Evolutionary conservation across 2,888 invertebrate genomes (phyloP), one percentile per base, ranked within the genome.

Genomic region (Phorcus lineatus): DNA sequence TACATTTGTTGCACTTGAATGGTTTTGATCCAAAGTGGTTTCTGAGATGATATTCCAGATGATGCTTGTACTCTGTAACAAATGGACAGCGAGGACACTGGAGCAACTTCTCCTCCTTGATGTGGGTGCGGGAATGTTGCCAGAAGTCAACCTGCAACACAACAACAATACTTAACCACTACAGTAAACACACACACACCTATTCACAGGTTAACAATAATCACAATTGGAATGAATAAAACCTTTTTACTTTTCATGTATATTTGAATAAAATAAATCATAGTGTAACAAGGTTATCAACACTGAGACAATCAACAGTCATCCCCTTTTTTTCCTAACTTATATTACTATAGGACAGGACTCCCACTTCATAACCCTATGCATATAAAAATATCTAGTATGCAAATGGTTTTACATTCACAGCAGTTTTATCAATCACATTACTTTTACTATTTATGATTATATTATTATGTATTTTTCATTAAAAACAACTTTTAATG

Each of bases 1-100:
- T 92, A 92, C 99, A 99, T 91, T 97, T 96, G 84, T 95, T 95
- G 93, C 99, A 99, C 92, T 97, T 96, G 94, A 97, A 99, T 0
- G 99, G 99, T 92, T 99, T 99, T 0, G 96, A 96, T 55, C 98
- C 98, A 89, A 96, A 95, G 93, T 99, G 99, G 92, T 99, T 99
- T 66, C 97, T 95, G 92, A 98, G 95, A 82, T 93, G 99, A 91
- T 99, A 99, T 92, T 99, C 99, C 82, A 99, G 94, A 89, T 99
- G 99, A 92, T 99, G 99, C 91, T 99, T 99, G 94, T 98, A 97
- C 92, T 99, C 99, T 0, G 99, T 99, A 3, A 99, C 98, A 91
- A 99, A 99, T 0, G 97, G 97, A 91, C 99, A 99, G 90, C 96
- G 96, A 4, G 96, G 96, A 91, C 99, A 99, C 82, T 95, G 95